Percentiles rank a stretch among this genome's conserved stretches.
These are phyloP conservation scores for Syngnathus rostellatus DNA, from an alignment of 2,797 vertebrate genomes.

Conservation along the genomic window DNA sequence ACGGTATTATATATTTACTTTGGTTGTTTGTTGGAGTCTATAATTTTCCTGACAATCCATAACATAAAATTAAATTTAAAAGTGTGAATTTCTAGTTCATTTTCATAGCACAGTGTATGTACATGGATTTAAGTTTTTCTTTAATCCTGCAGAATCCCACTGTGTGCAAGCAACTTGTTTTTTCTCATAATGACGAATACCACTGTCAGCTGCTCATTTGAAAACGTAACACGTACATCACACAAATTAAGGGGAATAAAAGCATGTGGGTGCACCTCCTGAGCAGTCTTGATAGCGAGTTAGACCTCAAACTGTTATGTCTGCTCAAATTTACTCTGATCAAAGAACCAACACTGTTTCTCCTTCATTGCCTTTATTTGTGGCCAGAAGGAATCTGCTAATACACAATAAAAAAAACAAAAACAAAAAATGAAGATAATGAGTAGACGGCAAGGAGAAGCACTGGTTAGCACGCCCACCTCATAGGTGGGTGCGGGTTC, in stretches of 20 bases:
- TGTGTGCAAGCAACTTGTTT: background rate
- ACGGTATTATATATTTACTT: background rate
- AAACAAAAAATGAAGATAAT: background rate
- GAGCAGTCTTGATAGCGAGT: constrained; percentile 50
- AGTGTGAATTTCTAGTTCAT: too few species aligned
- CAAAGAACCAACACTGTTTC: constrained; percentile 51
- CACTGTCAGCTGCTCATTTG: constrained; percentile 21
- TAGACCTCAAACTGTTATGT: constrained; percentile 55
- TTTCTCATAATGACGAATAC: background rate
- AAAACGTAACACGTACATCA: constrained; percentile 43
- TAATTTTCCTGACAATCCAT: background rate
- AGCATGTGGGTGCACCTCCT: constrained; percentile 22
- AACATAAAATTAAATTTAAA: background rate
- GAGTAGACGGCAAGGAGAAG: too few species aligned
- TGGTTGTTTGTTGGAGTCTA: background rate
- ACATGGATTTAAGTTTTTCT: background rate
- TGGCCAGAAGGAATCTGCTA: constrained; percentile 12
- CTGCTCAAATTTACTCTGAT: constrained; percentile 57
- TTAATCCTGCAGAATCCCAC: background rate
- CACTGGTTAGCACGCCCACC: too few species aligned
- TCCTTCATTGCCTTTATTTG: constrained; percentile 44
- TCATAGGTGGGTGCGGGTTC: too few species aligned
- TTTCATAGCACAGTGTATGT: background rate
- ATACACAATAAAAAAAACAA: background rate
- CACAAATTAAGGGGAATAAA: constrained; percentile 44